These are phyloP conservation scores for Achroia grisella DNA, from an alignment of 1,140 invertebrate genomes.

Conservation along the genomic window DNA sequence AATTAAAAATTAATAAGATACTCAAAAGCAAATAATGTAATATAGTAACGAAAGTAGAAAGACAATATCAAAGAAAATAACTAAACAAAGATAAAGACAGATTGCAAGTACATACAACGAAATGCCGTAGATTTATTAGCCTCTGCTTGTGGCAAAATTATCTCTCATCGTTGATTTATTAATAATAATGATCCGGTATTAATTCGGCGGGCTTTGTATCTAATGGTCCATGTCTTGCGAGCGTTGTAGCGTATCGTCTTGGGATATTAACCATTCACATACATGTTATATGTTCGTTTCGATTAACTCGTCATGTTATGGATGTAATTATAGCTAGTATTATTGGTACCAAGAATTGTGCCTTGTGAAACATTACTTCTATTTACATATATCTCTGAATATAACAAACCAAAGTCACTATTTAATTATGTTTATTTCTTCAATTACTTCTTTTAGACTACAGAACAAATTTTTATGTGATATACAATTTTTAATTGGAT, in stretches of 20 bases:
- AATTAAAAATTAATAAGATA: too few species aligned
- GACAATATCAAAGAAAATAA: not conserved
- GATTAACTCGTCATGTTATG: not conserved
- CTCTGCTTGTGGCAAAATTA: constrained; percentile 22
- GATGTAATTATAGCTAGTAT: not conserved
- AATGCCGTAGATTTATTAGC: constrained; percentile 25
- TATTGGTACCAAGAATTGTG: constrained; percentile 2
- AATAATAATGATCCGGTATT: constrained; percentile 40
- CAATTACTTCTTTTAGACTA: too few species aligned
- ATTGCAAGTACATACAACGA: constrained; percentile 14
- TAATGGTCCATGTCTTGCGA: constrained; percentile 29
- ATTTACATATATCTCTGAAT: too few species aligned
- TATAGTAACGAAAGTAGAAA: too few species aligned
- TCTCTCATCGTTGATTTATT: constrained; percentile 31
- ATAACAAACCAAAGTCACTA: too few species aligned
- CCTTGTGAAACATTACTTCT: not conserved
- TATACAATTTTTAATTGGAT: too few species aligned
- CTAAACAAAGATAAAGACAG: constrained; percentile 7
- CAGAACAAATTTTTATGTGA: too few species aligned
- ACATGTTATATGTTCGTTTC: not conserved
- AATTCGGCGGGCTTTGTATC: constrained; percentile 28
- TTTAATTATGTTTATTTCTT: too few species aligned
- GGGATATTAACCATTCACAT: constrained; percentile 12
- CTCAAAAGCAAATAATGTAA: too few species aligned
- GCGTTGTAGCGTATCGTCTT: constrained; percentile 21